Conservation (phyloP, 1,140 invertebrate genomes). For the Pararge aegeria region DNA sequence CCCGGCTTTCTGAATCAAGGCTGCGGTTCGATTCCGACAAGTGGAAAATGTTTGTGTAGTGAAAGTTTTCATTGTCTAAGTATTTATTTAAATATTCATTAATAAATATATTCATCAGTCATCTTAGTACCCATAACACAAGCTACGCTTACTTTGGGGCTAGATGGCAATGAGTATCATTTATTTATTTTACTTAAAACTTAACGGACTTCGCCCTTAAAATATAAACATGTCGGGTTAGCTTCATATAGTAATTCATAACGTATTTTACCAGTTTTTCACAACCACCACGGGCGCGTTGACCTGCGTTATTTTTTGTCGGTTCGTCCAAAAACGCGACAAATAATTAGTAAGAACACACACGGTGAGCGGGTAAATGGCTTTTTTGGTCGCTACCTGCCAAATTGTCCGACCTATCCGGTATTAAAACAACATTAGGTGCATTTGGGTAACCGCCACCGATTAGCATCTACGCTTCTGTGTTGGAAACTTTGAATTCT, state of each 20-base stretch:
- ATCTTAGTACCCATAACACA: too few species aligned
- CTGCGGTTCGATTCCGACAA: too few species aligned
- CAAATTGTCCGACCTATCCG: constrained; percentile 52
- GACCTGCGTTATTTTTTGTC: background rate
- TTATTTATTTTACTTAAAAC: too few species aligned
- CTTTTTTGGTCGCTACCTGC: constrained; percentile 53
- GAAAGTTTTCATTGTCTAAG: too few species aligned
- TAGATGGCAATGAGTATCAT: too few species aligned
- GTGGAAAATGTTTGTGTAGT: too few species aligned
- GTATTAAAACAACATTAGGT: constrained; percentile 69
- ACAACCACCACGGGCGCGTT: background rate
- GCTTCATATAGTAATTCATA: background rate
- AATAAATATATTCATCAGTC: too few species aligned
- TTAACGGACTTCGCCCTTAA: too few species aligned
- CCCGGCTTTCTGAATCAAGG: too few species aligned
- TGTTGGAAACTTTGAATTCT: constrained; percentile 3
- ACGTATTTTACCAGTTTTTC: background rate
- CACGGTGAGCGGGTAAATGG: constrained; percentile 55
- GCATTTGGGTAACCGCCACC: constrained; percentile 40
- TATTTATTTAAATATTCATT: too few species aligned
- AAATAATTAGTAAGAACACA: constrained; percentile 69
- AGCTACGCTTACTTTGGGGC: too few species aligned
- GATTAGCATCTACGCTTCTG: constrained; percentile 52
- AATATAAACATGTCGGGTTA: background rate
- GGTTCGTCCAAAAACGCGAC: constrained; percentile 44